Evolutionary conservation across 1,140 invertebrate genomes (phyloP), one percentile per base, ranked within the genome.

Genomic region (Euura lappo): DNA sequence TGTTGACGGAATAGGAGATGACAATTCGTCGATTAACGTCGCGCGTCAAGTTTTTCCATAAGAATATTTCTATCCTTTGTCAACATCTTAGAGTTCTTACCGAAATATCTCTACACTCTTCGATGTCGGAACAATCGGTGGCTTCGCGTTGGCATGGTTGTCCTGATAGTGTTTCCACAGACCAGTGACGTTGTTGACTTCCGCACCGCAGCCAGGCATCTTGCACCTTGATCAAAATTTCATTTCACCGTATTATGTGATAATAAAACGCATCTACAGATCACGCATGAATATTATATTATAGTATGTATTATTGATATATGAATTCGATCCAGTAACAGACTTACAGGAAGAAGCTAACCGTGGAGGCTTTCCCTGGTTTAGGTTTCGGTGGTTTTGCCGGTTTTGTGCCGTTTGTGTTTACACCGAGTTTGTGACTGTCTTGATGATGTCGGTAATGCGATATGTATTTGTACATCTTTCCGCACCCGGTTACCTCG

Each of bases 381-480:
- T 85, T 86, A 8, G 81, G 60, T 82, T 86, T 8, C 75, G 71
- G n/a, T 51, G 46, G 74, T 79, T 76, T 75, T 28, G 47, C 70
- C 13, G 78, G 72, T 78, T 86, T 85, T 6, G 74, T 74, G 73
- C 69, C 82, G 71, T 77, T 74, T 44, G 80, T 70, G 73, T 79
- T 86, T 13, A 76, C 74, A 42, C 78, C 74, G 71, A 86, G 70
- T 74, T 86, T 87, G 73, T 88, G 86, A 79, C 81, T 86, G 67
- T 88, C 86, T 79, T 86, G 86, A 78, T 88, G 86, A 81, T 88
- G 85, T 72, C 86, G 82, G 79, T 86, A 88, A 75, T 86, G 85
- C 51, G 86, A 86, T 84, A 87, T 86, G 80, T 88, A 87, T 82
- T 86, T 88, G 74, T 87, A 87, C 72, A 83, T 85, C 75, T 87